Evolutionary conservation across 2,888 invertebrate species (phyloP).

Genomic region (Trilocha varians): DNA sequence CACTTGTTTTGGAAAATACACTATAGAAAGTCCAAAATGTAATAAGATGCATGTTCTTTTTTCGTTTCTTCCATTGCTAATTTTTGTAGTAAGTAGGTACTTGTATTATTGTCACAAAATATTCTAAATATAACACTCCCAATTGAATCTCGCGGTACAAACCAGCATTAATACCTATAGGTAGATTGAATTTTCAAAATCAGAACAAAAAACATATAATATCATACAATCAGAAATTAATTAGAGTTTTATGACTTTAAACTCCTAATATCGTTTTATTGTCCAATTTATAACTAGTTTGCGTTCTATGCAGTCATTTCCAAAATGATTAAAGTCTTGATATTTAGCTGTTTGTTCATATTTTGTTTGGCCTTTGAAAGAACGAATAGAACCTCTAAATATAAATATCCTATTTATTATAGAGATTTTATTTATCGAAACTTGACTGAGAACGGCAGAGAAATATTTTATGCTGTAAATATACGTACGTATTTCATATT

Average conservation of each 20-base stretch:
- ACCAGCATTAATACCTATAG: no score
- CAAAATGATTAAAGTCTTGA: neutral
- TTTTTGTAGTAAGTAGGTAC: no score
- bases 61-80: no score
- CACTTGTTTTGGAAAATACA: no score
- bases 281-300: no score
- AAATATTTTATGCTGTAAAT: conserved; percentile 30
- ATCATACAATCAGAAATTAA: neutral
- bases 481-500: conserved; percentile 30
- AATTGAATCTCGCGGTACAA: no score
- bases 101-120: no score
- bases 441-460: conserved; percentile 28
- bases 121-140: no score
- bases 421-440: conserved; percentile 28
- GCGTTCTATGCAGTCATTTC: neutral
- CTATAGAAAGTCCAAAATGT: no score
- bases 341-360: conserved; percentile 6
- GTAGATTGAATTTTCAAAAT: no score
- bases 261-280: conserved; percentile 5
- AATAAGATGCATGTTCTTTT: no score
- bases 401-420: conserved; percentile 24
- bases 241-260: neutral
- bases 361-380: neutral
- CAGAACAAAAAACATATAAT: no score
- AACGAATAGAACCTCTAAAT: conserved; percentile 9